Evolutionary conservation across 2,113 vertebrate species (phyloP), one percentile per base, ranked within the genome.

Genomic region (Oostethus manadensis): DNA sequence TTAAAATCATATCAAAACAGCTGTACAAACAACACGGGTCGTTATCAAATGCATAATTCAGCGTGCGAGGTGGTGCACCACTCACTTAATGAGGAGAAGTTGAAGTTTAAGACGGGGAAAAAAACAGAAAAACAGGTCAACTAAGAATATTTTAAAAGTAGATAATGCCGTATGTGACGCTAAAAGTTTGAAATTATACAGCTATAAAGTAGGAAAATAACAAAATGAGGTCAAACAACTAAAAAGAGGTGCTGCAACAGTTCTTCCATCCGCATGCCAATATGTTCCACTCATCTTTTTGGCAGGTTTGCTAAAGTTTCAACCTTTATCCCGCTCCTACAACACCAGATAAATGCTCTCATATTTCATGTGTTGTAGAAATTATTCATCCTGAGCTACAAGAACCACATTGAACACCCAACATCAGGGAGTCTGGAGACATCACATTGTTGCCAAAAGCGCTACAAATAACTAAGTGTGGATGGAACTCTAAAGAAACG

Each of bases 211-310:
- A 60, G 68, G 56, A 33, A 33, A 33, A 33, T 33, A 33, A 4
- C 7, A 33, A 33, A 33, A 18, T 5, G 51, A 64, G 76, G 14
- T 14, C 20, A 48, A 10, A 3, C 26, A 51, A 61, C 26, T 23
- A n/a, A 42, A 57, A 54, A 56, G 47, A 44, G 76, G 76, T 82
- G 76, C 78, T 79, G 75, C 79, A 78, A 48, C 68, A 35, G 57
- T 65, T 71, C 72, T 67, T 74, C 78, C 77, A 79, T 83, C 77
- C 80, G 85, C 85, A 84, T 80, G 85, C 78, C 81, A 84, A 83
- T 56, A 71, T 62, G 73, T 62, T 64, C 50, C 43, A 50, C 54
- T 35, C 29, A 33, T 47, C 54, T 29, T 45, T 77, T 76, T 70
- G 76, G 73, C 59, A 51, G 72, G 55, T 43, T 70, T 44, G 56